phyloP scores from a whole-genome alignment of 2,888 invertebrate species.

The Xestia xanthographa region DNA sequence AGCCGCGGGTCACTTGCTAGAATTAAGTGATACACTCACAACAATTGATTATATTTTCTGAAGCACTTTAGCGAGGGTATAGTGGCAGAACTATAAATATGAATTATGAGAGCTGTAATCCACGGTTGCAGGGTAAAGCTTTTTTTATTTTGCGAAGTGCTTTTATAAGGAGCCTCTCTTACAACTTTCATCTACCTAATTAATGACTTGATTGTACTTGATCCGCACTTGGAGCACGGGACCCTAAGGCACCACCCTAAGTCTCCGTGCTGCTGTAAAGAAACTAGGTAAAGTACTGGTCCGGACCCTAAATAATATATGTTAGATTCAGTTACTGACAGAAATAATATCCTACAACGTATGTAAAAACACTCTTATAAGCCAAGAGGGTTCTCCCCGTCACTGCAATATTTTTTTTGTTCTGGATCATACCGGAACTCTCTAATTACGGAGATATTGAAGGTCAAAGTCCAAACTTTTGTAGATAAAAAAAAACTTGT shows the following conservation, averaged over 20 bases:
- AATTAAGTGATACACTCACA: slow-evolving; percentile 49
- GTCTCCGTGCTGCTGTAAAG: no score
- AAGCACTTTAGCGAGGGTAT: slow-evolving; percentile 6
- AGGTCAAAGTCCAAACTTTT: no score
- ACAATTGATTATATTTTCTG: slow-evolving; percentile 45
- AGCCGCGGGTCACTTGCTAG: slow-evolving; percentile 36
- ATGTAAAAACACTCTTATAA: not conserved
- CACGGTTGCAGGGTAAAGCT: not conserved
- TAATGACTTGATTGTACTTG: no score
- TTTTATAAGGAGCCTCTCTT: not conserved
- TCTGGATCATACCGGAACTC: no score
- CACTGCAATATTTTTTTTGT: not conserved
- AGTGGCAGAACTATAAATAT: slow-evolving; percentile 34
- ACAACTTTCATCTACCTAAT: not conserved
- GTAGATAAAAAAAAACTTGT: no score
- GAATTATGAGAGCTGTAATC: slow-evolving; percentile 31
- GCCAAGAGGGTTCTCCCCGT: not conserved
- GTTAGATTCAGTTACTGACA: no score
- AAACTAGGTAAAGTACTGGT: no score
- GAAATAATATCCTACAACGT: no score
- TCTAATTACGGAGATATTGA: no score
- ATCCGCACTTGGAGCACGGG: no score
- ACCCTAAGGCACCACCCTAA: no score
- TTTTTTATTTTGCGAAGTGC: slow-evolving; percentile 14
- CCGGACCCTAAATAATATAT: no score